Evolutionary conservation across 2,888 invertebrate species (phyloP).

Genomic region (Cataglyphis cursor): DNA sequence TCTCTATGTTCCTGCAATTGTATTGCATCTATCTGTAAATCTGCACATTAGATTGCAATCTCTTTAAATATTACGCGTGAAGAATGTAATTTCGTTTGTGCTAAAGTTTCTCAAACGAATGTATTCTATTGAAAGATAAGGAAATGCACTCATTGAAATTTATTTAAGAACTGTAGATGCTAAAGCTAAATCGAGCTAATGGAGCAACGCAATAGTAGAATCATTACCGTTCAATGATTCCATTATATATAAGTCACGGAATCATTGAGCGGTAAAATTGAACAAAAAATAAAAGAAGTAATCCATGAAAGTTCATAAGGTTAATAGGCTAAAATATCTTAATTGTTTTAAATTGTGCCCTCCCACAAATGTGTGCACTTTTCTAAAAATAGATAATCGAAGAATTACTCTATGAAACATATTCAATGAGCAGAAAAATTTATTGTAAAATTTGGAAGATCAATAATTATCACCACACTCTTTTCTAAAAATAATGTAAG

Average conservation of each 20-base stretch:
- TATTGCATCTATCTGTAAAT: constrained; percentile 37
- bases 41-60: constrained; percentile 37
- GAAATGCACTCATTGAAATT: constrained; percentile 10
- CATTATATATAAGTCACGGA: constrained; percentile 12
- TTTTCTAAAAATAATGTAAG: constrained; percentile 15
- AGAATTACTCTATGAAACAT: neutral
- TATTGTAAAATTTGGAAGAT: constrained; percentile 11
- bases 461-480: neutral
- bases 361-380: constrained; percentile 34
- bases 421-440: neutral
- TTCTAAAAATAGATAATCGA: constrained; percentile 40
- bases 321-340: constrained; percentile 30
- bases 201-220: neutral
- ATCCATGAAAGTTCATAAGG: constrained; percentile 21
- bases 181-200: neutral
- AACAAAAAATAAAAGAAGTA: constrained; percentile 35
- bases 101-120: neutral
- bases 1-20: constrained; percentile 19
- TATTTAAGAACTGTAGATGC: constrained; percentile 1
- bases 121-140: constrained; percentile 11
- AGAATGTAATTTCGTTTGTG: constrained; percentile 15
- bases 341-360: constrained; percentile 33
- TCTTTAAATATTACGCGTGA: neutral
- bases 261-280: neutral
- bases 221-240: constrained; percentile 7